phyloP scores from a whole-genome alignment of 2,797 vertebrate species.

The Melanotaenia maccullochi region DNA sequence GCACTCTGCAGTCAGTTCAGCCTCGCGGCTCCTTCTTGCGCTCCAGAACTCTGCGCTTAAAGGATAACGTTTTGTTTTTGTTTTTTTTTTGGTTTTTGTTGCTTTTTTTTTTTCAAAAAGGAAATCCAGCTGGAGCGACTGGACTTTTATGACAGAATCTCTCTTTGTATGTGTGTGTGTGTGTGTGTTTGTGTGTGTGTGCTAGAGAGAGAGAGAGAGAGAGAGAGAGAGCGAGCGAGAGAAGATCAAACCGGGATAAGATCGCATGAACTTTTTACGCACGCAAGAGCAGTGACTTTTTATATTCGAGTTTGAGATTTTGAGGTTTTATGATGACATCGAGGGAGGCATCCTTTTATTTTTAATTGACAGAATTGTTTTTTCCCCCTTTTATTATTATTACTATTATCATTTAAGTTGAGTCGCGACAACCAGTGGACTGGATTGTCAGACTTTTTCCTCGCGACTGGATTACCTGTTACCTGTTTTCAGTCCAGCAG shows the following conservation, averaged over 20 bases:
- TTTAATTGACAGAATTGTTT: conserved; percentile 11
- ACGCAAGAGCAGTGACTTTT: conserved; percentile 47
- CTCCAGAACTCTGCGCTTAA: conserved; percentile 34
- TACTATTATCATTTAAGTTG: conserved; percentile 4
- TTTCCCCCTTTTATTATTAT: not conserved
- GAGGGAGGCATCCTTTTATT: conserved; percentile 31
- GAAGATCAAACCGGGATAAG: conserved; percentile 55
- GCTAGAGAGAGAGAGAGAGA: no score
- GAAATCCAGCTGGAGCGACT: conserved; percentile 52
- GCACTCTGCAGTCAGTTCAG: conserved; percentile 76
- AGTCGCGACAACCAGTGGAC: conserved; percentile 22
- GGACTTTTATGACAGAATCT: conserved; percentile 21
- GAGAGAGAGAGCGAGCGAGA: not conserved
- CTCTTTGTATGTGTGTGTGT: conserved; percentile 5
- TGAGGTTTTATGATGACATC: conserved; percentile 34
- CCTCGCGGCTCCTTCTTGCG: conserved; percentile 60
- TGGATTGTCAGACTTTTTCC: conserved; percentile 39
- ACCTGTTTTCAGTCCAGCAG: not conserved
- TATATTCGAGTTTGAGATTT: conserved; percentile 25
- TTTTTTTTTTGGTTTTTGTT: not conserved
- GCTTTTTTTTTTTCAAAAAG: conserved; percentile 30
- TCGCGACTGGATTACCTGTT: conserved; percentile 65
- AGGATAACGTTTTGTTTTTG: conserved; percentile 61
- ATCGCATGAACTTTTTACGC: conserved; percentile 56
- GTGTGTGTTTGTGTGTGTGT: no score